These are phyloP conservation scores for Polyergus mexicanus DNA, from an alignment of 1,140 invertebrate species.

Conservation along the genomic window DNA sequence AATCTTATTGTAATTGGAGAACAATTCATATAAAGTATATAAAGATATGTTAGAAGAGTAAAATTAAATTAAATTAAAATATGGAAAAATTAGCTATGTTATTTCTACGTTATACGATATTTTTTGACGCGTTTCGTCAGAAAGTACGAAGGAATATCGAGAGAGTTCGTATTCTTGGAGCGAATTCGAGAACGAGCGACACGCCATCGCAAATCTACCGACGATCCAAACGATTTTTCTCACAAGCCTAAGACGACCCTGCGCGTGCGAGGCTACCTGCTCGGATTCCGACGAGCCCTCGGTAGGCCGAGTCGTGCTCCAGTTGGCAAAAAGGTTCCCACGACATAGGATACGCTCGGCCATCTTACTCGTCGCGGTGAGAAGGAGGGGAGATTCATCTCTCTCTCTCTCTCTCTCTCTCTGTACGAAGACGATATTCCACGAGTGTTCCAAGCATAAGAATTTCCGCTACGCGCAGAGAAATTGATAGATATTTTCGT, in stretches of 20 bases:
- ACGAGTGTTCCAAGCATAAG: conserved; percentile 42
- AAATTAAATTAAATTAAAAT: neutral
- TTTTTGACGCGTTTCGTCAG: conserved; percentile 18
- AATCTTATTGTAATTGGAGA: neutral
- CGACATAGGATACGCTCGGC: conserved; percentile 80
- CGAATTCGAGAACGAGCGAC: conserved; percentile 67
- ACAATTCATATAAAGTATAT: neutral
- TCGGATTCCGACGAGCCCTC: conserved; percentile 74
- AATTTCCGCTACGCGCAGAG: conserved; percentile 6
- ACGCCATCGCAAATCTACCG: conserved; percentile 73
- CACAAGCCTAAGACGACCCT: conserved; percentile 77
- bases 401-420: conserved; percentile 73
- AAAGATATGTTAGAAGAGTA: neutral
- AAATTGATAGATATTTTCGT: conserved; percentile 39
- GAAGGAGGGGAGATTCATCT: conserved; percentile 58
- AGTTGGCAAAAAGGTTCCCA: conserved; percentile 85
- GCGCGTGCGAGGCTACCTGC: conserved; percentile 82
- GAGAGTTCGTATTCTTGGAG: conserved; percentile 33
- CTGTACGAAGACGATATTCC: conserved; percentile 54
- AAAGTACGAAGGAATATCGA: conserved; percentile 34
- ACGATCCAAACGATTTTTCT: conserved; percentile 81
- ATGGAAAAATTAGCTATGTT: neutral
- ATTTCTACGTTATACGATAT: conserved; percentile 10
- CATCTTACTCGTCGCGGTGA: conserved; percentile 69
- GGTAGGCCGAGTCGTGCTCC: conserved; percentile 78